Conservation (phyloP, 2,113 vertebrate species). For the Gobius niger region DNA sequence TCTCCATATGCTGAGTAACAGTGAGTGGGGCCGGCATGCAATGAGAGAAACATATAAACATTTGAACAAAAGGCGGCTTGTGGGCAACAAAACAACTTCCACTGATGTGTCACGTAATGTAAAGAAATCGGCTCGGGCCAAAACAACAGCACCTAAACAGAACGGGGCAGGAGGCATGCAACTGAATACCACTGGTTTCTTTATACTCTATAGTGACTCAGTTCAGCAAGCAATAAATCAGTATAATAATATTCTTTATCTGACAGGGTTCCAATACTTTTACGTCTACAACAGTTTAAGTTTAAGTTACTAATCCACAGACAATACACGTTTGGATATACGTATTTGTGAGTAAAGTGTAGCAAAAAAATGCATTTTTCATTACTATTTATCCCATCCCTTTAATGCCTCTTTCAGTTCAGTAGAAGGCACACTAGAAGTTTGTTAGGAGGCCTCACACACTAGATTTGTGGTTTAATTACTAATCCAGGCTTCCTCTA, state of each 20-base stretch:
- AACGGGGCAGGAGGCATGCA: neutral
- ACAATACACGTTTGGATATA: too few relatives aligned
- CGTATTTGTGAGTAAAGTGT: too few relatives aligned
- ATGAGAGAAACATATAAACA: conserved; percentile 5
- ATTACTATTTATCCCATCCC: neutral
- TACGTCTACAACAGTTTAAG: too few relatives aligned
- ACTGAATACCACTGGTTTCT: neutral
- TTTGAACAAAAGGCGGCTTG: neutral
- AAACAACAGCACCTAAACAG: neutral
- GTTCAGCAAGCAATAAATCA: neutral
- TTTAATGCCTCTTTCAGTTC: neutral
- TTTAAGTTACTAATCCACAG: too few relatives aligned
- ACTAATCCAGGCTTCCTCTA: conserved; percentile 57
- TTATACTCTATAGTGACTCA: neutral
- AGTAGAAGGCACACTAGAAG: conserved; percentile 3
- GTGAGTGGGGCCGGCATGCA: neutral
- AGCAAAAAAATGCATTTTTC: neutral
- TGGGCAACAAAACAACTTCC: conserved; percentile 5
- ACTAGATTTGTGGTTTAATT: conserved; percentile 57
- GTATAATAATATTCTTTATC: too few relatives aligned
- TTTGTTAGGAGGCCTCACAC: conserved; percentile 33
- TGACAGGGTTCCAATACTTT: too few relatives aligned
- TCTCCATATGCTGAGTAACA: neutral
- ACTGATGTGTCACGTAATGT: conserved; percentile 10
- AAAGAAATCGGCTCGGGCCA: neutral